A percentile compares a stretch with the other conserved stretches of the same genome.
Conservation (phyloP, 1,140 invertebrate genomes). For the Hestina assimilis region DNA sequence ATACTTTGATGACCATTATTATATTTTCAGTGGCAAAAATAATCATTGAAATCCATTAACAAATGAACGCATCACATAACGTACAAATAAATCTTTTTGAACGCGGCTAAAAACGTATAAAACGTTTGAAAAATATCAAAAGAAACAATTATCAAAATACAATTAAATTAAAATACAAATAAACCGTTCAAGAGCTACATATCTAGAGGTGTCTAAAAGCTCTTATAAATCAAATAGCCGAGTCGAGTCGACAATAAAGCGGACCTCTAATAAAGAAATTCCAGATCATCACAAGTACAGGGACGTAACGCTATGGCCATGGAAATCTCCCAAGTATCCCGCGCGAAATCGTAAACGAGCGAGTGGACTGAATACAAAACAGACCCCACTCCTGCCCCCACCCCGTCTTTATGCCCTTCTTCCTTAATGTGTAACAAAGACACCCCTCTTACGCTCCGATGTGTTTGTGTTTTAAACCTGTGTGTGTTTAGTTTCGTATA, state of each 20-base stretch:
- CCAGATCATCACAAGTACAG: conserved; percentile 45
- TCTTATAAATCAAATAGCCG: conserved; percentile 41
- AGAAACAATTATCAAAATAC: too few relatives aligned
- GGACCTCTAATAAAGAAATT: conserved; percentile 68
- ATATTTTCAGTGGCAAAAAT: too few relatives aligned
- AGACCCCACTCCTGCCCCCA: conserved; percentile 31
- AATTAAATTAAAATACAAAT: neutral
- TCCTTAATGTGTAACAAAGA: conserved; percentile 77
- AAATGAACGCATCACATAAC: too few relatives aligned
- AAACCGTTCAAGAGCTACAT: neutral
- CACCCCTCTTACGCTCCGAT: conserved; percentile 68
- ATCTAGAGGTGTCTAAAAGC: conserved; percentile 17
- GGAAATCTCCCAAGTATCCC: conserved; percentile 70
- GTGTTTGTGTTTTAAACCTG: conserved; percentile 59
- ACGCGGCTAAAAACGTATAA: too few relatives aligned
- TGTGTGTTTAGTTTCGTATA: conserved; percentile 63
- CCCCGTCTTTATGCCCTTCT: conserved; percentile 68
- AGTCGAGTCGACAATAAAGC: conserved; percentile 39
- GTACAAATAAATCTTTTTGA: too few relatives aligned
- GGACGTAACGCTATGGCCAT: conserved; percentile 42
- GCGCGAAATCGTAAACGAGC: conserved; percentile 71
- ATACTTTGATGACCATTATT: too few relatives aligned
- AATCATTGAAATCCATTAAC: too few relatives aligned
- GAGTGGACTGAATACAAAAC: conserved; percentile 71
- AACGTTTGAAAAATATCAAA: too few relatives aligned